phyloP scores from a whole-genome alignment of 2,113 vertebrate species.

The Microtus richardsoni region DNA sequence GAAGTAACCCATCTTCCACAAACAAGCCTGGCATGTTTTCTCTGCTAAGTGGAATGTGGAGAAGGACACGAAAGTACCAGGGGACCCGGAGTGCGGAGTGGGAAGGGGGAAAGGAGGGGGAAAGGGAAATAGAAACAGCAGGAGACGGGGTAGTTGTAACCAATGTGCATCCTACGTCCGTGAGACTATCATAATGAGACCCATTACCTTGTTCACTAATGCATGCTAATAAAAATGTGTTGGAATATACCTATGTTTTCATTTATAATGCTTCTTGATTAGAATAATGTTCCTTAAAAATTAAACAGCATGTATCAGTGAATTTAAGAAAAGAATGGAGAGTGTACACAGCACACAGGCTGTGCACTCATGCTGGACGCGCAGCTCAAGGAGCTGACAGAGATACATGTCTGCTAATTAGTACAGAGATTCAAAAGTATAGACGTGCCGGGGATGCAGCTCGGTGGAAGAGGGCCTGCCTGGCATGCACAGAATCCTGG shows the following conservation, averaged over 20 bases:
- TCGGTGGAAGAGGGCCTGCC: background rate
- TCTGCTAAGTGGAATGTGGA: background rate
- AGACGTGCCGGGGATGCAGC: background rate
- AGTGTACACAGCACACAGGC: background rate
- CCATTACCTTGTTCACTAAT: background rate
- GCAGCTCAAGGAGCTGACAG: background rate
- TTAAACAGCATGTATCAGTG: no score
- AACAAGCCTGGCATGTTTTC: background rate
- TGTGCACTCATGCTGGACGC: fast-evolving
- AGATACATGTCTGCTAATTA: background rate
- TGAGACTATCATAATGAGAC: background rate
- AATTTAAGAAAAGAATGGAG: no score
- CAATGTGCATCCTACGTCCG: background rate
- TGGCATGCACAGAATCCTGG: no score
- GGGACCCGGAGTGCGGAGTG: background rate
- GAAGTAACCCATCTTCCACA: no score
- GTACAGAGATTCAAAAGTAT: background rate
- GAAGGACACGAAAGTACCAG: no score
- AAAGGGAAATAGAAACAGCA: background rate
- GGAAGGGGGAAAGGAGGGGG: background rate
- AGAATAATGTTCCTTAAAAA: background rate
- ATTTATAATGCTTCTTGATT: background rate
- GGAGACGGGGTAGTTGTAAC: no score
- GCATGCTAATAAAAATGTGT: background rate
- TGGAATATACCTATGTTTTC: background rate